Conservation (phyloP, 1,140 invertebrate genomes). For the Nasonia giraulti region DNA sequence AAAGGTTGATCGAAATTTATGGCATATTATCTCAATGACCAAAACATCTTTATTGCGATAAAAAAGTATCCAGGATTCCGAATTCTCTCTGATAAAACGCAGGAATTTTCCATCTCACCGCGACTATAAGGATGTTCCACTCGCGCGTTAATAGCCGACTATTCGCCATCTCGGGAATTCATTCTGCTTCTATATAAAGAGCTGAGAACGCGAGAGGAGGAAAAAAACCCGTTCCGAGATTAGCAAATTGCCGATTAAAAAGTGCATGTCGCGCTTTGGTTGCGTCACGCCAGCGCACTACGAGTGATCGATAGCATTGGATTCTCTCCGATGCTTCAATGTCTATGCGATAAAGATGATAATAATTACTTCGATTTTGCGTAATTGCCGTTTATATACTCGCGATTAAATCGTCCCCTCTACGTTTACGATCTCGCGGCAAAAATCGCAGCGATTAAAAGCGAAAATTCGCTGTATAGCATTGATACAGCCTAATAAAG, state of each 20-base stretch:
- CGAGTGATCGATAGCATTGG: background rate
- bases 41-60: background rate
- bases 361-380: background rate
- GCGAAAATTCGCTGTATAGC: too few species aligned
- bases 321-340: background rate
- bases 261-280: background rate
- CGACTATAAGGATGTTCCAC: background rate
- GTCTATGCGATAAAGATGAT: background rate
- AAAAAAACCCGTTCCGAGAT: slow-evolving; percentile 18
- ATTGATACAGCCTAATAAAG: too few species aligned
- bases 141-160: background rate
- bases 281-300: background rate
- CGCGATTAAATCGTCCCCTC: background rate
- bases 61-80: background rate
- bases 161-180: background rate
- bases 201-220: background rate
- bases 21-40: background rate
- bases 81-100: background rate
- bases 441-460: too few species aligned
- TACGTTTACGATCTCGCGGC: too few species aligned
- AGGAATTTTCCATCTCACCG: background rate
- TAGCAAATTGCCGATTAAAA: slow-evolving; percentile 35
- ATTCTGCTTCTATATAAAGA: background rate
- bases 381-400: background rate
- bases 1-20: too few species aligned